Conservation (phyloP, 2,888 invertebrate species). For the Sisyra terminalis region DNA sequence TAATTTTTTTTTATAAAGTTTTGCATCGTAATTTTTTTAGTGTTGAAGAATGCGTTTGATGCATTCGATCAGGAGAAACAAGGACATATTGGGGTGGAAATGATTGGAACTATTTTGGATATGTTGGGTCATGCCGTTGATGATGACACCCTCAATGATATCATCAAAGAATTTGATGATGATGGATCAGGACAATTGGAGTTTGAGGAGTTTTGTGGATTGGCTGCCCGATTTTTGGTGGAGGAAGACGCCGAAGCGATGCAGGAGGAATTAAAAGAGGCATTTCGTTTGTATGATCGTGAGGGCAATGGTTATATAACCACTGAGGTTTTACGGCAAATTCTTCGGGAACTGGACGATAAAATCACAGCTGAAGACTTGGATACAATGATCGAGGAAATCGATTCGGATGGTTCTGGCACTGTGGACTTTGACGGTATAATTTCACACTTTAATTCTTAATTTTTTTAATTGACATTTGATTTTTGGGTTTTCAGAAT, state of each 20-base stretch:
- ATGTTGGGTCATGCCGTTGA: conserved; percentile 80
- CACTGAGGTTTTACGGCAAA: conserved; percentile 74
- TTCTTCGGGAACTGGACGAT: conserved; percentile 82
- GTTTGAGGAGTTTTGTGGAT: conserved; percentile 73
- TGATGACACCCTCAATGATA: conserved; percentile 56
- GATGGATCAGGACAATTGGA: conserved; percentile 74
- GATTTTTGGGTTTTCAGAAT: conserved; percentile 45
- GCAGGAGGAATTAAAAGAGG: conserved; percentile 80
- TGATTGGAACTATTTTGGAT: conserved; percentile 72
- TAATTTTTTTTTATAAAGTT: not conserved
- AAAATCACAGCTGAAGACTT: conserved; percentile 76
- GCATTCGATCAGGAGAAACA: conserved; percentile 81
- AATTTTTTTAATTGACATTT: not conserved
- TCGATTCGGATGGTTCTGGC: conserved; percentile 90
- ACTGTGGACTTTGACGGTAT: conserved; percentile 95
- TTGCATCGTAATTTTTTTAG: conserved; percentile 27
- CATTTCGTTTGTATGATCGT: conserved; percentile 91
- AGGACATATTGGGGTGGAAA: conserved; percentile 66
- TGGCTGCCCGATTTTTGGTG: conserved; percentile 73
- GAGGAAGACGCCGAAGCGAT: conserved; percentile 83
- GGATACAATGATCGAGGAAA: conserved; percentile 90
- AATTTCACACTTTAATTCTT: not conserved
- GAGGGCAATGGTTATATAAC: conserved; percentile 87
- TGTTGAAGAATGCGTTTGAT: conserved; percentile 79
- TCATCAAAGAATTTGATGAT: conserved; percentile 75